Base-by-base conservation (phyloP, 1,140 invertebrate species). In the Dendroctonus ponderosae region DNA sequence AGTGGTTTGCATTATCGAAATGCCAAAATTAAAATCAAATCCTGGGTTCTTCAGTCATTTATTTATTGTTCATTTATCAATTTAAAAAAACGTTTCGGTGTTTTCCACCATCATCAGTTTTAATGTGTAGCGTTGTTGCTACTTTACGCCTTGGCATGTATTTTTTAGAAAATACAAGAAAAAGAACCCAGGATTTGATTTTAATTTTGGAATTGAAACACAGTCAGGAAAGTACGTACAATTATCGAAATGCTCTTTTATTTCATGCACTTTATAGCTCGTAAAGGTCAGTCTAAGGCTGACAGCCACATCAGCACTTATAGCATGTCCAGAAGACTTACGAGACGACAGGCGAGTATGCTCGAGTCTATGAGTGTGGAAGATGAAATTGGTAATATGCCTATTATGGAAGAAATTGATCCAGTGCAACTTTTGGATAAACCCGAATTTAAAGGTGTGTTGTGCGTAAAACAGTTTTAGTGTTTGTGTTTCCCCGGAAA, bases 351-450 rank as follows among this genome's bases (percentile, higher is more conserved):
- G 58, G 69, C 63, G 8, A 67, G 39, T 41, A 53, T 72, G 15
- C 50, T 71, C 15, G 66, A 66, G 50, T 12, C 53, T n/a, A 57
- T 65, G 5, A 52, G 44, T 48, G 9, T 26, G 11, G 50, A 52
- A 5, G 5, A 5, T n/a, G 15, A 52, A 5, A 14, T 12, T 8
- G 8, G 8, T 9, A 52, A 15, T 26, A 11, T 5, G 14, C 26
- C 26, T 3, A 26, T 26, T 26, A 15, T 71, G 7, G 64, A 67
- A 5, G 38, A 53, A 54, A 63, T 70, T 15, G 70, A 71, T 67
- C 68, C 70, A 42, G 57, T 71, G 8, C 52, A 56, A 6, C 56
- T 70, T 49, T 49, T 71, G 40, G 61, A 70, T 54, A 71, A 71
- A 58, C 50, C 68, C 14, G 44, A 44, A 12, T 71, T 67, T 67